Percentiles rank a stretch among this genome's conserved stretches.
phyloP scores from a whole-genome alignment of 2,113 vertebrate species.

The Reinhardtius hippoglossoides region DNA sequence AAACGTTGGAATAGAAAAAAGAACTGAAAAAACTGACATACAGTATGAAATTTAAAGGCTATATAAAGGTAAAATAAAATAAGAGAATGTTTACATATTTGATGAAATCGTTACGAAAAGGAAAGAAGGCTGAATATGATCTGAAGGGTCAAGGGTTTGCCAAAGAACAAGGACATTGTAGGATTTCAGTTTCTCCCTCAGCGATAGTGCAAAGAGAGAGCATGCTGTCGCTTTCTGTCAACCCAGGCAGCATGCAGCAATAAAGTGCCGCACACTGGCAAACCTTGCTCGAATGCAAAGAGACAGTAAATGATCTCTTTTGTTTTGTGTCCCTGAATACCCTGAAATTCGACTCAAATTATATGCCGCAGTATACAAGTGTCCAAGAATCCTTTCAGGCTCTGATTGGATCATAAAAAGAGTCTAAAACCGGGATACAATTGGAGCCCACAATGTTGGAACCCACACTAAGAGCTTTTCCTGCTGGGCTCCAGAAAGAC shows the following conservation, averaged over 20 bases:
- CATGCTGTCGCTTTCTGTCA: conserved; percentile 23
- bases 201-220: not conserved
- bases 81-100: no score
- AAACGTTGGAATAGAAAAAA: not conserved
- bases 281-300: conserved; percentile 27
- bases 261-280: not conserved
- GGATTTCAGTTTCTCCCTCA: conserved; percentile 4
- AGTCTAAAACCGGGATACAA: conserved; percentile 21
- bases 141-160: not conserved
- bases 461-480: conserved; percentile 24
- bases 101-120: not conserved
- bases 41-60: no score
- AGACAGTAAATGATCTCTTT: not conserved
- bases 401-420: conserved; percentile 12
- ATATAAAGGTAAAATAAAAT: no score
- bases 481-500: conserved; percentile 29
- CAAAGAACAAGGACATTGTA: not conserved
- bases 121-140: not conserved
- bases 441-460: conserved; percentile 15
- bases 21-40: no score
- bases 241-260: conserved; percentile 9
- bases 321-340: conserved; percentile 19
- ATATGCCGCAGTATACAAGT: not conserved
- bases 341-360: conserved; percentile 1
- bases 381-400: not conserved